Evolutionary conservation across 2,797 vertebrate species (phyloP), one percentile per base, ranked within the genome.

Genomic region (Petrocephalus schoutedeni): DNA sequence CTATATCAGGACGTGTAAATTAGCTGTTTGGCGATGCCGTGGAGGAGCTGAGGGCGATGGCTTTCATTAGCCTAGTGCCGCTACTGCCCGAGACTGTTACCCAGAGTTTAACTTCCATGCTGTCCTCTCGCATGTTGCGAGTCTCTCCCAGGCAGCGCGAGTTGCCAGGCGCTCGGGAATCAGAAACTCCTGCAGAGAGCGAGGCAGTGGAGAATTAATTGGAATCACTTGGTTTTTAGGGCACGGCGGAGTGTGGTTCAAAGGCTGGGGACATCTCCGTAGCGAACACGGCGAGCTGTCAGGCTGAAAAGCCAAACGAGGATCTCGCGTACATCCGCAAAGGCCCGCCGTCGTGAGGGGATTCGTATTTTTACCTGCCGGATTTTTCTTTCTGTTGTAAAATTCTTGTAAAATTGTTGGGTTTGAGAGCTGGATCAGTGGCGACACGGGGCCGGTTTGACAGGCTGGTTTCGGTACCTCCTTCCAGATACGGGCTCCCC

Each of bases 191-290:
- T 16, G 36, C 6, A 57, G 16, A 32, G 56, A 28, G 54, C 0
- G 23, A 86, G 32, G 28, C 2, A 59, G n/a, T 8, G 56, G 12
- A 59, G n/a, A 23, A 86, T 86, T 58, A 59, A 86, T 85, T 85
- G 53, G 83, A 57, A 36, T 58, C 56, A 28, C 45, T 86, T 86
- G 14, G 84, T 86, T 54, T 86, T 59, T 58, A n/a, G 56, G 84
- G 56, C 53, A 16, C 28, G 28, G 54, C 32, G 14, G 32, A 58
- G 32, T 59, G 84, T 41, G 59, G 54, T 59, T 86, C 28, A 59
- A 86, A 86, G 84, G 32, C 51, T 10, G 14, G 23, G 53, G 83
- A 58, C 51, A 56, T 85, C 54, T 4, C 54, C 53, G 54, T 58
- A 59, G 59, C 32, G 56, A 86, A 21, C 56, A 41, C 14, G 56